Percentiles rank a stretch among this genome's conserved stretches.
phyloP scores from a whole-genome alignment of 2,888 invertebrate species.

The Conchocele bisecta region DNA sequence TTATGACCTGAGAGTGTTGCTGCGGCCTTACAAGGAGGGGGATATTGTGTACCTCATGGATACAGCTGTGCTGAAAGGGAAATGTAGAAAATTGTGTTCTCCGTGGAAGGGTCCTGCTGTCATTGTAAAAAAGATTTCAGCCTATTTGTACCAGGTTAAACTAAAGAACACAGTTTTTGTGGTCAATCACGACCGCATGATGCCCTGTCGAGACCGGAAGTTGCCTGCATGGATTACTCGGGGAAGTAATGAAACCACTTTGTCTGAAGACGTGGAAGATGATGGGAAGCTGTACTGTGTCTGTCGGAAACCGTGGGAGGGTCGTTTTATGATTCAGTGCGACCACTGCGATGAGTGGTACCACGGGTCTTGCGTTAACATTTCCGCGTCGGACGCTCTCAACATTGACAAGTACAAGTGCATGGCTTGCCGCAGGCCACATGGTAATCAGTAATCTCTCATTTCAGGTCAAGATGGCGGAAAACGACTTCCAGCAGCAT shows the following conservation, averaged over 20 bases:
- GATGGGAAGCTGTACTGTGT: constrained; percentile 14
- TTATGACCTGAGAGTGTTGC: constrained; percentile 30
- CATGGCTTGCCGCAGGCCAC: not conserved
- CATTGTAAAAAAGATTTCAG: no score
- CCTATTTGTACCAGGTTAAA: no score
- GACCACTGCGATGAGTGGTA: constrained; percentile 38
- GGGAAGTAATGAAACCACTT: not conserved
- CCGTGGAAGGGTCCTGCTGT: constrained; percentile 45
- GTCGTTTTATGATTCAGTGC: constrained; percentile 42
- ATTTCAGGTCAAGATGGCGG: no score
- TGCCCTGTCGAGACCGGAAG: constrained; percentile 20
- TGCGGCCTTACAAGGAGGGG: no score
- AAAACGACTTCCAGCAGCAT: no score
- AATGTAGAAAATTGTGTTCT: constrained; percentile 25
- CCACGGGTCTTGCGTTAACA: constrained; percentile 12
- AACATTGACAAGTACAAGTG: not conserved
- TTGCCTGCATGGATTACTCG: constrained; percentile 23
- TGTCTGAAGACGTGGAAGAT: not conserved
- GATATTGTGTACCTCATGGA: no score
- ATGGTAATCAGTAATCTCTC: no score
- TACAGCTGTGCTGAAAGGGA: constrained; percentile 28
- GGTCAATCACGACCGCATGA: constrained; percentile 27
- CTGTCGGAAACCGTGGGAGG: constrained; percentile 29
- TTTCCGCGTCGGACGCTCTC: not conserved
- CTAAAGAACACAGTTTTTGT: constrained; percentile 25